These are phyloP conservation scores for Thamnophis sirtalis DNA, from an alignment of 2,113 vertebrate species.

Conservation along the genomic window DNA sequence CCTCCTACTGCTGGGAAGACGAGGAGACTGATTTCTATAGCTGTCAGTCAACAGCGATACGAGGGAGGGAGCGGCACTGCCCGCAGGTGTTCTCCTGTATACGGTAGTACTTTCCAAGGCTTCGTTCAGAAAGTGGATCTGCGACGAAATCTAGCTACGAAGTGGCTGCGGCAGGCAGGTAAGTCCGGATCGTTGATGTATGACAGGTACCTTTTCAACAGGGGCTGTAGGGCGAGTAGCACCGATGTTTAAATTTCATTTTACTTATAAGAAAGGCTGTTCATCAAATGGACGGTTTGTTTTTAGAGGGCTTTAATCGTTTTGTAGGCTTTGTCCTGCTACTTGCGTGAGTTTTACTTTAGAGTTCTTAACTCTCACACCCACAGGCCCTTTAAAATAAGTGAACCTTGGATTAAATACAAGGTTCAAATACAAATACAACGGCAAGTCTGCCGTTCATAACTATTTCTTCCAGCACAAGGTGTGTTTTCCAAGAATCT, in stretches of 20 bases:
- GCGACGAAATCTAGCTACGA: background rate
- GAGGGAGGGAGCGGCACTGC: background rate
- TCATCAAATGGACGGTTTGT: background rate
- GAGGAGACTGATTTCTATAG: background rate
- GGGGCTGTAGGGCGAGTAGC: background rate
- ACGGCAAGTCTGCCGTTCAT: background rate
- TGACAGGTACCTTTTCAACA: background rate
- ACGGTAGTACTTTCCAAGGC: background rate
- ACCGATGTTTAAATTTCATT: background rate
- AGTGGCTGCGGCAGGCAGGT: background rate
- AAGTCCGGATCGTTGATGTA: background rate
- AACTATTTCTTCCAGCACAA: background rate
- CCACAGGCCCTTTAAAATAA: background rate
- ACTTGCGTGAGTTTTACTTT: background rate
- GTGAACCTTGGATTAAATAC: background rate
- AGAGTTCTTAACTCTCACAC: background rate
- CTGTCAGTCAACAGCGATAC: background rate
- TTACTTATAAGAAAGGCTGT: background rate
- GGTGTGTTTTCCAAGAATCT: rapidly evolving
- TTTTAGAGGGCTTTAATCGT: background rate
- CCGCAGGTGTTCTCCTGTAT: conserved; percentile 25
- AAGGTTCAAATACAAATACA: too few relatives aligned
- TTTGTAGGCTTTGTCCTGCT: background rate
- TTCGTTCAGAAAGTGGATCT: background rate
- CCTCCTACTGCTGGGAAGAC: background rate